phyloP scores from a whole-genome alignment of 2,888 invertebrate species.

The Hermaeophaga mercurialis region DNA sequence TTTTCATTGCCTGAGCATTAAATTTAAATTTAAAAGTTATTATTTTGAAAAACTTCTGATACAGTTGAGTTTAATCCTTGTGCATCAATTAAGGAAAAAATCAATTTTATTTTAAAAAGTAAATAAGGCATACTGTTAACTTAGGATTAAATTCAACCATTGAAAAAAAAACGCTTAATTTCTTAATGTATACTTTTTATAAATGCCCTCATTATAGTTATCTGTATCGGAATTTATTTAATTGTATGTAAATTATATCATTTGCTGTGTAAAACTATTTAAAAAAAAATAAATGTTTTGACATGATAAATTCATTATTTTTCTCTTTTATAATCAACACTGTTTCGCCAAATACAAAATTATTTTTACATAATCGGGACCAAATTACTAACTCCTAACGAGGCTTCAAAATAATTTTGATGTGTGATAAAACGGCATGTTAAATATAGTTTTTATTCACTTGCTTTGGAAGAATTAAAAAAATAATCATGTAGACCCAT shows the following conservation, averaged over 20 bases:
- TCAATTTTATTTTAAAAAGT: not conserved
- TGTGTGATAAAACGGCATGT: no score
- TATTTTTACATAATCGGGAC: no score
- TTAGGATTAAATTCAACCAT: not conserved
- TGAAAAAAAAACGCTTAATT: not conserved
- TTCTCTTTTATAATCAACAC: no score
- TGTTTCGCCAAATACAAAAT: no score
- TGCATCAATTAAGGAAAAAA: not conserved
- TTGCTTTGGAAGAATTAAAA: no score
- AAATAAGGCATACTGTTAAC: not conserved
- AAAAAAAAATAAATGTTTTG: constrained; percentile 7
- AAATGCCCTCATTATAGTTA: not conserved
- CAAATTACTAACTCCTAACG: no score
- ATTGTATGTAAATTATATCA: not conserved
- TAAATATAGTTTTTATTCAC: no score
- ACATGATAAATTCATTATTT: not conserved
- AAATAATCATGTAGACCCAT: no score
- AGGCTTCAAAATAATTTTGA: no score
- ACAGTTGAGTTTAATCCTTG: not conserved
- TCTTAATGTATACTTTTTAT: not conserved
- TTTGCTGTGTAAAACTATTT: not conserved
- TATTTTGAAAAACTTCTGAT: not conserved
- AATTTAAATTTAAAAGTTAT: not conserved
- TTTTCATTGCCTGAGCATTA: not conserved
- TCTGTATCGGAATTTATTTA: not conserved